phyloP scores from a whole-genome alignment of 1,140 invertebrate species.

The Drosophila fuyamai region DNA sequence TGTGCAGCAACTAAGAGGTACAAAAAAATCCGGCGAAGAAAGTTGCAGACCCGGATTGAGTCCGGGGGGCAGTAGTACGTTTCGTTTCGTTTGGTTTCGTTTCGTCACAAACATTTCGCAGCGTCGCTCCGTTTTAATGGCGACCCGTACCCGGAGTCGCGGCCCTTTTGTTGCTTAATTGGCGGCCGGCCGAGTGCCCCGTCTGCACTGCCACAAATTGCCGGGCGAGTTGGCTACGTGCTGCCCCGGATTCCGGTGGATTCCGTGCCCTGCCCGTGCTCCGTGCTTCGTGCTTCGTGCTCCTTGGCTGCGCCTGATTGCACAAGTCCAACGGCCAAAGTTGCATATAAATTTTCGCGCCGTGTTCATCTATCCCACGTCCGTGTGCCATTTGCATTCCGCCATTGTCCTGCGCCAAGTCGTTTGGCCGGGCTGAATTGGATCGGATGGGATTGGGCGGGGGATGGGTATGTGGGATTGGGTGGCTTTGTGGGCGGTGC shows the following conservation, averaged over 20 bases:
- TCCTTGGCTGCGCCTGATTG: conserved; percentile 14
- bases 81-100: conserved; percentile 49
- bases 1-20: conserved; percentile 54
- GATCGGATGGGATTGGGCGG: not conserved
- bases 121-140: conserved; percentile 74
- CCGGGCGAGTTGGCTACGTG: conserved; percentile 22
- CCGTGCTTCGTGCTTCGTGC: too few species aligned
- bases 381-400: conserved; percentile 77
- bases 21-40: conserved; percentile 11
- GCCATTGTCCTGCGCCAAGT: conserved; percentile 64
- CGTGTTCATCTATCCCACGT: conserved; percentile 61
- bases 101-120: conserved; percentile 74
- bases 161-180: conserved; percentile 75
- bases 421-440: conserved; percentile 20
- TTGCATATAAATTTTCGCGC: conserved; percentile 48
- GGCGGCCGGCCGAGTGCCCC: conserved; percentile 52
- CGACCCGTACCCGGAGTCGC: conserved; percentile 48
- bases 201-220: conserved; percentile 61
- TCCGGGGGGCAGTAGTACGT: conserved; percentile 16
- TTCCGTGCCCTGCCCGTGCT: not conserved
- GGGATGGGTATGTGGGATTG: not conserved
- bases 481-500: not conserved
- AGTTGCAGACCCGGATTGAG: conserved; percentile 22
- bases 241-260: conserved; percentile 25
- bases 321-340: conserved; percentile 24